phyloP scores from a whole-genome alignment of 2,888 invertebrate species.

The Euspilapteryx auroguttella region DNA sequence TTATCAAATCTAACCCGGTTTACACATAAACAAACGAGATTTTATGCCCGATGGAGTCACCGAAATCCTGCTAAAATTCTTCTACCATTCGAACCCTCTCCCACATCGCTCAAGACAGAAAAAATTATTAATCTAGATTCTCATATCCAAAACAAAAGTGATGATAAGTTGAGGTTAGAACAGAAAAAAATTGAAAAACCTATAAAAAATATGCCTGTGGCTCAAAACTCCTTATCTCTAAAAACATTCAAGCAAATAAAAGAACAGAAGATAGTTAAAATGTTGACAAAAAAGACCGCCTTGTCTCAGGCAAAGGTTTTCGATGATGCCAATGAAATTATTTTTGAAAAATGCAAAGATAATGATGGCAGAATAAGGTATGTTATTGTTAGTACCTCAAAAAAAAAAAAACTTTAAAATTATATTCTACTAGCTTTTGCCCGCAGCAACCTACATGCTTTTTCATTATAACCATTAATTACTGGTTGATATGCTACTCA shows the following conservation, averaged over 20 bases:
- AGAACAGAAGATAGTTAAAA: slow-evolving; percentile 24
- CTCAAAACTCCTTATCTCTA: too few species aligned
- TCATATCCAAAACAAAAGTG: slow-evolving; percentile 5
- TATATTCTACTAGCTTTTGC: too few species aligned
- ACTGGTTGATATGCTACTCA: too few species aligned
- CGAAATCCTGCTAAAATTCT: slow-evolving; percentile 53
- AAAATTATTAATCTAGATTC: slow-evolving; percentile 33
- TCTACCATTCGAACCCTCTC: slow-evolving; percentile 38
- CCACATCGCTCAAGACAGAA: slow-evolving; percentile 31
- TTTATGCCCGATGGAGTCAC: slow-evolving; percentile 47
- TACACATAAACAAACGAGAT: background rate
- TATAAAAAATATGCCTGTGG: too few species aligned
- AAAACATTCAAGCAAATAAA: slow-evolving; percentile 25
- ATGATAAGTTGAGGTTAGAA: too few species aligned
- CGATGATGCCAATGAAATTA: slow-evolving; percentile 52
- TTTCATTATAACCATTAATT: too few species aligned
- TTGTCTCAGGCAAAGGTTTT: slow-evolving; percentile 44
- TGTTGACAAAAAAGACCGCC: slow-evolving; percentile 29
- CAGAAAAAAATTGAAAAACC: too few species aligned
- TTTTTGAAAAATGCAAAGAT: slow-evolving; percentile 64
- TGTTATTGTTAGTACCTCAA: slow-evolving; percentile 1
- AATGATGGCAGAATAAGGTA: slow-evolving; percentile 64
- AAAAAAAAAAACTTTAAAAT: too few species aligned
- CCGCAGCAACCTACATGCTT: too few species aligned
- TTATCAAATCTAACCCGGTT: too few species aligned